Percentiles rank a stretch among this genome's conserved stretches.
phyloP scores from a whole-genome alignment of 2,888 invertebrate species.

The Tricholauxania praeusta region DNA sequence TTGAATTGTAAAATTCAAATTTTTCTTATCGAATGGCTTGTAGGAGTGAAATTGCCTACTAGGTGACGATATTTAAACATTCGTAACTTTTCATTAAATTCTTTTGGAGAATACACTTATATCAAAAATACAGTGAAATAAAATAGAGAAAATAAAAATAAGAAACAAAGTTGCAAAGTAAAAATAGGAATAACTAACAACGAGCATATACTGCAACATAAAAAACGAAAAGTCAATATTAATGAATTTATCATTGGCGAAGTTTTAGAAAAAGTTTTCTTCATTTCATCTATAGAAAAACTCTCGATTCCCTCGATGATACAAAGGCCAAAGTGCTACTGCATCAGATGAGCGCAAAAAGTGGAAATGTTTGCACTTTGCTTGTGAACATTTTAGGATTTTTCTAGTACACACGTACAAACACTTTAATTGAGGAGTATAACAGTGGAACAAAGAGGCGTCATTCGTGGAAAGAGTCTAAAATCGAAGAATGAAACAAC shows the following conservation, averaged over 20 bases:
- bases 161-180: conserved; percentile 11
- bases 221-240: conserved; percentile 50
- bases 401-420: too few relatives aligned
- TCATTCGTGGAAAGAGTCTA: too few relatives aligned
- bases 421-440: background rate
- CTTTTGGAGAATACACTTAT: background rate
- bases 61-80: too few relatives aligned
- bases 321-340: background rate
- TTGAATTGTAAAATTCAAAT: too few relatives aligned
- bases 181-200: background rate
- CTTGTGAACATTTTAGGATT: conserved; percentile 6
- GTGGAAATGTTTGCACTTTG: conserved; percentile 30
- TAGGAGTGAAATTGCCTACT: too few relatives aligned
- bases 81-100: too few relatives aligned
- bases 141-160: background rate
- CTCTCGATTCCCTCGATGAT: conserved; percentile 34
- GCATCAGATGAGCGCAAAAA: conserved; percentile 40
- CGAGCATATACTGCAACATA: background rate
- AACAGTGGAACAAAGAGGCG: too few relatives aligned
- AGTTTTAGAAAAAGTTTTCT: conserved; percentile 41
- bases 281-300: conserved; percentile 33
- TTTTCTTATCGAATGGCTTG: too few relatives aligned
- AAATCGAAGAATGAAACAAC: too few relatives aligned
- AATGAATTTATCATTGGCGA: conserved; percentile 60
- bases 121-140: background rate